phyloP scores from a whole-genome alignment of 2,888 invertebrate species.

The Dynastes grantii region DNA sequence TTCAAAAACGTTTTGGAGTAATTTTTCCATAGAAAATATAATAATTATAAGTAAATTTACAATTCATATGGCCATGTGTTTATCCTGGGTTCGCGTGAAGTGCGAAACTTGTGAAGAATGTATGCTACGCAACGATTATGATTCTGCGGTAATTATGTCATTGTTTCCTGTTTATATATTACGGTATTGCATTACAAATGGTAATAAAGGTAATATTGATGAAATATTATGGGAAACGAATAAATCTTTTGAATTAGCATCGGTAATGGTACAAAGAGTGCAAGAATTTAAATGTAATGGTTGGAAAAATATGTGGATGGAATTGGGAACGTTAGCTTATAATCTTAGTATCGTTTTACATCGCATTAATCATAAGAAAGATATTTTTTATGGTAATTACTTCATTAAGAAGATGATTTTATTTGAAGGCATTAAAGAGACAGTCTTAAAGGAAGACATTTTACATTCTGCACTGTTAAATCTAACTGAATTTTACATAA shows the following conservation, averaged over 20 bases:
- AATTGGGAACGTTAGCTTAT: constrained; percentile 29
- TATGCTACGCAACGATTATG: constrained; percentile 3
- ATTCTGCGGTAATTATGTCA: not conserved
- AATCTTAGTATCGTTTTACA: constrained; percentile 12
- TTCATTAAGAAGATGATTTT: constrained; percentile 48
- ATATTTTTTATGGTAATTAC: constrained; percentile 11
- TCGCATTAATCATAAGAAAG: not conserved
- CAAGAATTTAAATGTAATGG: constrained; percentile 13
- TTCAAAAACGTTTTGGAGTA: constrained; percentile 18
- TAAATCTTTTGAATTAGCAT: not conserved
- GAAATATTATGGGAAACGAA: not conserved
- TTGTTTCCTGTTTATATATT: constrained; percentile 24
- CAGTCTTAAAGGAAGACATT: constrained; percentile 47
- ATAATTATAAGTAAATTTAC: constrained; percentile 7
- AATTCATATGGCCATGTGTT: not conserved
- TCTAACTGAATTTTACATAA: constrained; percentile 53
- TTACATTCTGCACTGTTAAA: constrained; percentile 49
- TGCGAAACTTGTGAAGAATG: constrained; percentile 28
- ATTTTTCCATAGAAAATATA: constrained; percentile 2
- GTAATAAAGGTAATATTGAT: constrained; percentile 3
- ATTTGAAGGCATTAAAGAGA: constrained; percentile 52
- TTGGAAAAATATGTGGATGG: constrained; percentile 36
- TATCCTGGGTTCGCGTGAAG: not conserved
- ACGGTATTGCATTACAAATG: constrained; percentile 26
- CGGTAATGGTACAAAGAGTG: constrained; percentile 5